Conservation (phyloP, 2,113 vertebrate genomes). For the Myrmophylax atrothorax region DNA sequence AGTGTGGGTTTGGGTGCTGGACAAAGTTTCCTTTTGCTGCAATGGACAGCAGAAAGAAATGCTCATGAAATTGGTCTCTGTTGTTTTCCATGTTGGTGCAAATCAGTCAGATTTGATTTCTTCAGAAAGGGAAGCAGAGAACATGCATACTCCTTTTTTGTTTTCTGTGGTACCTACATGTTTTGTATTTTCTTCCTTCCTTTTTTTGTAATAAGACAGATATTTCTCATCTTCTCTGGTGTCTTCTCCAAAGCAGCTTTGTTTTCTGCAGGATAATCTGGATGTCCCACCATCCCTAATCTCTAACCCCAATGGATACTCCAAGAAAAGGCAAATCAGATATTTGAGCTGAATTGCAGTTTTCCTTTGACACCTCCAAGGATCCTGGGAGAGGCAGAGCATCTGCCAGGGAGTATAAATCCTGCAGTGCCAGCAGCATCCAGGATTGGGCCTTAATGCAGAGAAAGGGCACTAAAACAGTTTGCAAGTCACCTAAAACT, state of each 20-base stretch:
- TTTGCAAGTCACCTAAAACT: neutral
- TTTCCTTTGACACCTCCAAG: neutral
- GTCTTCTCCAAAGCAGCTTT: neutral
- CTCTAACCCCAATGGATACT: neutral
- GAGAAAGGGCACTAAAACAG: neutral
- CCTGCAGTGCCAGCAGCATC: neutral
- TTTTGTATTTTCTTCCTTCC: neutral
- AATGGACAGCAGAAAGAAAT: neutral
- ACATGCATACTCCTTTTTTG: neutral
- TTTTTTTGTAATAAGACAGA: neutral
- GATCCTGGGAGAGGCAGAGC: neutral
- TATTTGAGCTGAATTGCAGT: neutral
- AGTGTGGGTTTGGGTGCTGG: neutral
- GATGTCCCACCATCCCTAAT: neutral
- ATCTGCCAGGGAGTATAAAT: neutral
- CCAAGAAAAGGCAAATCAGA: neutral
- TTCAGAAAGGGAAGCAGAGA: neutral
- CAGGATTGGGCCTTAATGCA: neutral
- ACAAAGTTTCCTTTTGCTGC: neutral
- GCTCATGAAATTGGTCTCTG: fast-evolving
- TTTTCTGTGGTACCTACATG: neutral
- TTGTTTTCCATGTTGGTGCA: neutral
- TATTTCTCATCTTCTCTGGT: neutral
- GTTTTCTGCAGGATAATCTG: neutral
- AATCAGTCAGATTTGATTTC: neutral